A percentile compares a stretch with the other conserved stretches of the same genome.
Evolutionary conservation across 1,140 invertebrate species (phyloP).

Genomic region (Pantala flavescens): DNA sequence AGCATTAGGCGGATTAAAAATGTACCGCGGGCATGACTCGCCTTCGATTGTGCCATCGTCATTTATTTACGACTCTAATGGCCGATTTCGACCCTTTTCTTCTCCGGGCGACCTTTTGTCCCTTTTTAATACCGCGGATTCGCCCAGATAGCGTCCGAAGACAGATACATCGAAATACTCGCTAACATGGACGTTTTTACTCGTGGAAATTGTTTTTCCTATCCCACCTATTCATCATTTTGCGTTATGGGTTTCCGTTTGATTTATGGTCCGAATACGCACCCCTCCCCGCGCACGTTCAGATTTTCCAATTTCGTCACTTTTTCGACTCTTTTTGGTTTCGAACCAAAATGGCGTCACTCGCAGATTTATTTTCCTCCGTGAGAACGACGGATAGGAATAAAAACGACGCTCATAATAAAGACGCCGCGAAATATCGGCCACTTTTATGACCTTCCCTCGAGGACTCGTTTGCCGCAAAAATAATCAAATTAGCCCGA

Average conservation of each 20-base stretch:
- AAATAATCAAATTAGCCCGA: conserved; percentile 2
- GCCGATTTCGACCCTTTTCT: no score
- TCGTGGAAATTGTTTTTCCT: background rate
- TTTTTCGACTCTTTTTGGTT: background rate
- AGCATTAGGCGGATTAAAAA: no score
- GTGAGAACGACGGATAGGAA: background rate
- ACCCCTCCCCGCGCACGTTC: background rate
- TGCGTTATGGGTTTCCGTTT: conserved; percentile 1
- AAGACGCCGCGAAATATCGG: background rate
- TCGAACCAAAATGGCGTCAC: background rate
- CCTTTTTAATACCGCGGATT: no score
- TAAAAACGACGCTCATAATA: background rate
- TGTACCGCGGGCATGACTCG: no score
- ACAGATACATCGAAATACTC: no score
- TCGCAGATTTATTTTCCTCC: background rate
- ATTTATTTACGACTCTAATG: no score
- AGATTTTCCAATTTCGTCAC: conserved; percentile 9
- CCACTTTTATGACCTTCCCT: background rate
- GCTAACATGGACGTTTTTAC: no score
- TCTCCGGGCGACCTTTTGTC: no score
- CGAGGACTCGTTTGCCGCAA: background rate
- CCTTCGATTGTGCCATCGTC: no score
- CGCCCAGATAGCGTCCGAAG: no score
- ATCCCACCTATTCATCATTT: background rate
- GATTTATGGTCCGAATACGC: background rate